Base-by-base conservation (phyloP, 1,140 invertebrate genomes). In the Drosophila nigromelanica region DNA sequence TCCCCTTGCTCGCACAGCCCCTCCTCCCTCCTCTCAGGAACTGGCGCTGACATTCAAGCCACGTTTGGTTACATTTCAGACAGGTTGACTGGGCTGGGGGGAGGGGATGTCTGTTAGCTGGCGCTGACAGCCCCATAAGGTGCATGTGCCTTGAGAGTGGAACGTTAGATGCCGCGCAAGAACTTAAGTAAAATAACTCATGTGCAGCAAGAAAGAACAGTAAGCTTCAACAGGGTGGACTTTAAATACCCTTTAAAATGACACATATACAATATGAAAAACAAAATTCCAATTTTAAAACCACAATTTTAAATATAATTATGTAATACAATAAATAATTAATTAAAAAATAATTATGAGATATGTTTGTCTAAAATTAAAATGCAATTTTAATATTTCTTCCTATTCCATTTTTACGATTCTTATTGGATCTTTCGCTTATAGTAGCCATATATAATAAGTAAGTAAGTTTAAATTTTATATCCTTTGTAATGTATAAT, bases 141-240 rank as follows among this genome's bases (percentile, higher is more conserved):
- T 86, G 82, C 78, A 87, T 87, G 81, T 75, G 81, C 82, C 81
- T 86, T 87, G 82, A 78, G 63, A 87, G 74, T 86, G 81, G 75
- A 86, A 86, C 64, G 82, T 80, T 86, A 87, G 82, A 76, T 73
- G 61, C 68, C 69, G 47, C 55, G 62, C 75, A 76, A 78, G 76
- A 86, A 86, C 82, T 82, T 86, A 86, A 87, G 82, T 87, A 86
- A 86, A 78, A 87, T 81, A 86, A 86, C 82, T 86, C 82, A 86
- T 86, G 82, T 86, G 82, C 82, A 86, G 76, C 80, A 80, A 80
- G 72, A 76, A 60, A 35, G 43, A 47, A 60, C 43, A 18, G 18
- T 56, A 15, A 33, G 27, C 40, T 42, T 21, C 1, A 2, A 3
- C 1, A 21, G n/a, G 30, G 11, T 24, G 24, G 12, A 15, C 7